A percentile compares a stretch with the other conserved stretches of the same genome.
Evolutionary conservation across 2,888 invertebrate genomes (phyloP).

Genomic region (Xylophagus ater): DNA sequence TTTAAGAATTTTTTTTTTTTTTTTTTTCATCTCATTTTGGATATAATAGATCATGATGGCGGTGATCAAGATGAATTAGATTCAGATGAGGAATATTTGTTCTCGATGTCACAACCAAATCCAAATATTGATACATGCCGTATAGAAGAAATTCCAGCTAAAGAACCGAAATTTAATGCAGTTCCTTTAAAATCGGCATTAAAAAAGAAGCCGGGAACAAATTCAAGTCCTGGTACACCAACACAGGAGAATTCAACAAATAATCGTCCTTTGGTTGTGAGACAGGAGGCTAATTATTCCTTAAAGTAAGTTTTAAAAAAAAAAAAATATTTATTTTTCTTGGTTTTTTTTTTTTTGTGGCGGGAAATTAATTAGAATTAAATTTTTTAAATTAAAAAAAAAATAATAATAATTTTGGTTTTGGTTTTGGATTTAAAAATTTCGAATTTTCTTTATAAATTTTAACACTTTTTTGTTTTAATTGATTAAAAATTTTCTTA

Average conservation of each 20-base stretch:
- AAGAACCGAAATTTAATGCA: conserved; percentile 84
- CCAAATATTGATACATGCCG: conserved; percentile 67
- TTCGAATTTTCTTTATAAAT: no score
- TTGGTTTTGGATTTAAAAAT: no score
- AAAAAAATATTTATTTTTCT: conserved; percentile 4
- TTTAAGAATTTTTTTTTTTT: neutral
- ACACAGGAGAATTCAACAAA: conserved; percentile 50
- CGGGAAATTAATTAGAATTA: no score
- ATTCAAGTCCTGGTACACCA: conserved; percentile 59
- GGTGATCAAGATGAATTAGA: conserved; percentile 55
- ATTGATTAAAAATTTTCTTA: no score
- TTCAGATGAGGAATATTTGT: conserved; percentile 53
- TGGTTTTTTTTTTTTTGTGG: conserved; percentile 1
- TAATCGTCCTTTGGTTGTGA: conserved; percentile 49
- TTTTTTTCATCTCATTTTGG: conserved; percentile 4
- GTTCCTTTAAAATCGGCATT: conserved; percentile 86
- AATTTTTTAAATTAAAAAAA: no score
- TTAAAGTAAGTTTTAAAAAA: conserved; percentile 66
- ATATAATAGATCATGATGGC: conserved; percentile 32
- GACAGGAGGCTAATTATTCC: conserved; percentile 68
- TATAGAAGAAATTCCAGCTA: conserved; percentile 85
- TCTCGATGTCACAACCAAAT: conserved; percentile 49
- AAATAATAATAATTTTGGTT: no score
- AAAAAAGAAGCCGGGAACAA: conserved; percentile 58
- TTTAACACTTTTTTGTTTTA: no score